Conservation (phyloP, 2,797 vertebrate genomes). For the Gymnocypris eckloni region DNA sequence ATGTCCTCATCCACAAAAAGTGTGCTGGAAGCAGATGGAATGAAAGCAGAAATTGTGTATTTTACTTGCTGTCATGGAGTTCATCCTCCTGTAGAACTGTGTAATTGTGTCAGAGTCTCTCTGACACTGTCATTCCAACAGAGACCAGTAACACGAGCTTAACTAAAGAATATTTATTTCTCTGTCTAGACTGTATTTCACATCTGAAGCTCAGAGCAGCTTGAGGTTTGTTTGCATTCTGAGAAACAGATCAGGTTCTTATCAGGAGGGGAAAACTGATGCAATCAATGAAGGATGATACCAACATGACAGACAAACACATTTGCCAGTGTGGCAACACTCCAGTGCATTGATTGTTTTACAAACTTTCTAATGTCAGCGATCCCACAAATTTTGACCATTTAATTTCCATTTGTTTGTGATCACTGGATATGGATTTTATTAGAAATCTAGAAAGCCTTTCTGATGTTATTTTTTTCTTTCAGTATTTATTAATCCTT, state of each 20-base stretch:
- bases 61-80: slow-evolving; percentile 5
- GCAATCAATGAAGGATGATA: slow-evolving; percentile 19
- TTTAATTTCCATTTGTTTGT: background rate
- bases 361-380: background rate
- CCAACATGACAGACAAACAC: background rate
- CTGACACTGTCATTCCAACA: background rate
- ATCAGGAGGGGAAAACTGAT: slow-evolving; percentile 11
- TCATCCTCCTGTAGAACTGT: slow-evolving; percentile 18
- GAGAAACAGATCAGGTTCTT: background rate
- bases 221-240: background rate
- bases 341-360: slow-evolving; percentile 9
- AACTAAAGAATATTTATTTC: background rate
- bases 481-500: background rate
- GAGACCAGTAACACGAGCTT: slow-evolving; percentile 7
- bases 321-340: background rate
- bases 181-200: slow-evolving; percentile 6
- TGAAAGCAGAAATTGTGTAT: background rate
- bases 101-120: background rate
- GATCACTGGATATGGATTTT: background rate
- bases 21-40: background rate
- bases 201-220: slow-evolving; percentile 16
- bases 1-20: background rate
- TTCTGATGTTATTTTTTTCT: background rate
- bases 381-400: background rate
- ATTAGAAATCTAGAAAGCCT: background rate